Base-by-base conservation (phyloP, 1,140 invertebrate species). In the Saxidomus purpurata region DNA sequence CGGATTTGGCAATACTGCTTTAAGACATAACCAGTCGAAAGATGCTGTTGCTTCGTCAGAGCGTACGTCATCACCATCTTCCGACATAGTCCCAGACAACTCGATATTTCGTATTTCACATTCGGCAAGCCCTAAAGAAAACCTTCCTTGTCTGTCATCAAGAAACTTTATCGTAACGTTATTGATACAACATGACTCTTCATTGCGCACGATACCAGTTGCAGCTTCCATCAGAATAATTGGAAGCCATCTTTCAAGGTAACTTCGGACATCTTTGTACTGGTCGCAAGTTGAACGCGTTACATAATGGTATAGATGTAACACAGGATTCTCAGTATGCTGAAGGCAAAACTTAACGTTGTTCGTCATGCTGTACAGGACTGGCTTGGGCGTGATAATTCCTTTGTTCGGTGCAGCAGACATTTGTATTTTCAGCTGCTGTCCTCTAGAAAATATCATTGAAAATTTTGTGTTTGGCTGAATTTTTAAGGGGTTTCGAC, bases 161-260 rank as follows among this genome's bases (percentile, higher is more conserved):
- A 31, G 47, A 55, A 89, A 86, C 47, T 79, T 82, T 19, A 77
- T 47, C 13, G 31, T 82, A 36, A 79, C 36, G 38, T 90, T 87
- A 31, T 86, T 92, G 34, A 91, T 90, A 17, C 69, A 82, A 19
- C 61, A 80, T 15, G 82, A 59, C 59, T 91, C 92, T 34, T 83
- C 83, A 17, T 80, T 87, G 17, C 49, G 76, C 9, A 85, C 88
- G 17, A 91, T 85, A 13, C 36, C 49, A 17, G 38, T 63, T 4
- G 92, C 92, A 22, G 93, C 89, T 83, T 93, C 93, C 92, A 93
- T 93, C 49, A 90, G 63, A 34, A 93, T 36, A 1, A 93, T 25
- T 13, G 93, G 90, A 40, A 91, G 31, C 92, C 90, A 92, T 31
- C 82, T 84, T 52, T 87, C n/a, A 11, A 82, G 34, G 80, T 93